These are phyloP conservation scores for Tortricodes alternella DNA, from an alignment of 2,888 invertebrate species.

Conservation along the genomic window DNA sequence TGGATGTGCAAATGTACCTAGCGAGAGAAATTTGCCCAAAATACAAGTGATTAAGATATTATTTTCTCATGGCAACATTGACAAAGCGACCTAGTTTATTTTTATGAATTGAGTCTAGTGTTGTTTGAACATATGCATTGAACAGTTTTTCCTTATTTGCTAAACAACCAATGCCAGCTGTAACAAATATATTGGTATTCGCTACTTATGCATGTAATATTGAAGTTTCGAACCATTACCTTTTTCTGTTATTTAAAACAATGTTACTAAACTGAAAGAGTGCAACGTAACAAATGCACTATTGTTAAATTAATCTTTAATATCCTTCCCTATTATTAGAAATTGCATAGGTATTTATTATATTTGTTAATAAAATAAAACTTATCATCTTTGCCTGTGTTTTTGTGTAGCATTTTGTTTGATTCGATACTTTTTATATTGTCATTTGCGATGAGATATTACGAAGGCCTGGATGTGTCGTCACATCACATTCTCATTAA, in stretches of 20 bases:
- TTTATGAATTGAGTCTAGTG: not conserved
- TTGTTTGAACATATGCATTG: conserved; percentile 7
- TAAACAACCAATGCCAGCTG: not conserved
- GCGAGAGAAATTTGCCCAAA: not conserved
- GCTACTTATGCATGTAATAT: not conserved
- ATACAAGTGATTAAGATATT: no score
- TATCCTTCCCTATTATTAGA: conserved; percentile 55
- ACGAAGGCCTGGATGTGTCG: not conserved
- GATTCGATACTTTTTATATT: not conserved
- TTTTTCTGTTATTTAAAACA: conserved; percentile 19
- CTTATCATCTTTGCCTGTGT: conserved; percentile 33
- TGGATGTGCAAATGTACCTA: conserved; percentile 1
- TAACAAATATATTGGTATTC: not conserved
- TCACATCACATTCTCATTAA: not conserved
- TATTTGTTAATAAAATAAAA: conserved; percentile 47
- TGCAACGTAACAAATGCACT: conserved; percentile 38
- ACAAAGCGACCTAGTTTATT: not conserved
- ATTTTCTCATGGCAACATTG: not conserved
- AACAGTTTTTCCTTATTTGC: not conserved
- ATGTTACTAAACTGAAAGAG: conserved; percentile 28
- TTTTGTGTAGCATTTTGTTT: conserved; percentile 40
- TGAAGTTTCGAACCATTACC: not conserved
- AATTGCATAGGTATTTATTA: conserved; percentile 60
- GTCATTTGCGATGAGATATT: no score
- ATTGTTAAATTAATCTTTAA: conserved; percentile 47